A percentile compares a stretch with the other conserved stretches of the same genome.
phyloP scores from a whole-genome alignment of 2,797 vertebrate genomes.

The Betta splendens region DNA sequence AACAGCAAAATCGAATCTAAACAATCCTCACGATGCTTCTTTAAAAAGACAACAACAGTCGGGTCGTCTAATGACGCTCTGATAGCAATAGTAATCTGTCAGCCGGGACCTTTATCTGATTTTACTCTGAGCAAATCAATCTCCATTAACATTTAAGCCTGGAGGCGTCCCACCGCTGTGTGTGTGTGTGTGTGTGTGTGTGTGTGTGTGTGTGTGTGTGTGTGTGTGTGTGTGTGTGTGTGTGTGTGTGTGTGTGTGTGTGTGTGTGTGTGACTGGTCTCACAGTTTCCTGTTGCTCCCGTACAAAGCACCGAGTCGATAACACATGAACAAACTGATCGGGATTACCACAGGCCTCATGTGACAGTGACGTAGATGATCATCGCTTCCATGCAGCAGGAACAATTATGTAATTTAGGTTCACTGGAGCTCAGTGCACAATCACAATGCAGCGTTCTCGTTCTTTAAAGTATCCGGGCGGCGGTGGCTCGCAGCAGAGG shows the following conservation, averaged over 20 bases:
- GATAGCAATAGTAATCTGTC: slow-evolving; percentile 34
- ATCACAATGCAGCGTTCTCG: slow-evolving; percentile 32
- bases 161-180: too few relatives aligned
- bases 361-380: slow-evolving; percentile 11
- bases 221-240: too few relatives aligned
- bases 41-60: slow-evolving; percentile 9
- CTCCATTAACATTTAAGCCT: slow-evolving; percentile 60
- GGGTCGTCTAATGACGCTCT: slow-evolving; percentile 37
- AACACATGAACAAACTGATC: neutral
- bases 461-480: too few relatives aligned
- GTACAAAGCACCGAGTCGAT: slow-evolving; percentile 1
- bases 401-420: slow-evolving; percentile 28
- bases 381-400: neutral
- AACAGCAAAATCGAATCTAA: neutral
- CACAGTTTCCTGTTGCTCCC: neutral
- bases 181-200: too few relatives aligned
- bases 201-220: too few relatives aligned
- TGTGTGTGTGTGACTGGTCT: neutral
- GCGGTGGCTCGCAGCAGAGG: neutral
- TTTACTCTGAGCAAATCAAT: slow-evolving; percentile 58
- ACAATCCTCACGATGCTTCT: slow-evolving; percentile 1
- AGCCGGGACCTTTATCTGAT: slow-evolving; percentile 41
- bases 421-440: neutral
- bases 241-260: slow-evolving; percentile 9
- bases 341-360: neutral